These are phyloP conservation scores for Thereva nobilitata DNA, from an alignment of 2,888 invertebrate species.

Conservation along the genomic window DNA sequence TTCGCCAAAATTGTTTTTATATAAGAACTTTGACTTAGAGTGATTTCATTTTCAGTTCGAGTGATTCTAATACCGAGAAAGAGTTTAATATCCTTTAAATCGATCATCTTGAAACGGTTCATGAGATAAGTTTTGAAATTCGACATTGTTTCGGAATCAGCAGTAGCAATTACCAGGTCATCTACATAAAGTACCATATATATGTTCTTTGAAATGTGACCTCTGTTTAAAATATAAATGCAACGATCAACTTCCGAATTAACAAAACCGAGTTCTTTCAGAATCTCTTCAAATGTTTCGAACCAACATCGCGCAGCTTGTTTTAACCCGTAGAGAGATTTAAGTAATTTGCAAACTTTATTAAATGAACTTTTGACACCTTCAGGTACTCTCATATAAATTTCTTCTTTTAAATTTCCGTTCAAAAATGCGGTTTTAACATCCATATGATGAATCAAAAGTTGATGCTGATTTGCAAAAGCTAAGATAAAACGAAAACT, in stretches of 20 bases:
- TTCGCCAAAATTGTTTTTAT: slow-evolving; percentile 38
- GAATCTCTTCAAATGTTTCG: slow-evolving; percentile 36
- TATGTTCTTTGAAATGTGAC: slow-evolving; percentile 34
- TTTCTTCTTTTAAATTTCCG: no score
- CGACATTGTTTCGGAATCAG: slow-evolving; percentile 35
- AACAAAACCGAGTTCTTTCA: slow-evolving; percentile 39
- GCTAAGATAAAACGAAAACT: no score
- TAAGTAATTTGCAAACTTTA: no score
- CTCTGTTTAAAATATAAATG: slow-evolving; percentile 40
- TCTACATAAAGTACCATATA: slow-evolving; percentile 34
- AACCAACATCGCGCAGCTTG: slow-evolving; percentile 40
- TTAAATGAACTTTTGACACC: no score
- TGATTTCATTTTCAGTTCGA: slow-evolving; percentile 26
- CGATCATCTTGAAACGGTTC: slow-evolving; percentile 42
- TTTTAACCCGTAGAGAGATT: no score
- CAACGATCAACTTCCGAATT: slow-evolving; percentile 42
- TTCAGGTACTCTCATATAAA: no score
- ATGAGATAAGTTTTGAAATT: slow-evolving; percentile 44
- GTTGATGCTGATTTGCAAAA: no score
- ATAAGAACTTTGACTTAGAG: no score
- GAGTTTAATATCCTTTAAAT: slow-evolving; percentile 42
- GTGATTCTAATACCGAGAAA: slow-evolving; percentile 43
- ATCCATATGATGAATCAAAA: no score
- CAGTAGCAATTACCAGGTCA: slow-evolving; percentile 38
- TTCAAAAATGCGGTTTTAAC: no score